Percentiles rank a stretch among this genome's conserved stretches.
Evolutionary conservation across 1,140 invertebrate species (phyloP).

Genomic region (honey bee (Apis mellifera)): Amel_HAv3.1 CM009931.2:9654501-9655000

Average conservation of each 20-base stretch:
- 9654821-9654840: slow-evolving; percentile 70
- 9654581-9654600: slow-evolving; percentile 35
- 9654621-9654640: slow-evolving; percentile 40
- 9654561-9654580: slow-evolving; percentile 28
- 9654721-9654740: background rate
- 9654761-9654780: background rate
- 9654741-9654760: background rate
- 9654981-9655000: background rate
- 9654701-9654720: slow-evolving; percentile 15
- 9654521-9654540: slow-evolving; percentile 64
- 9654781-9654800: slow-evolving; percentile 18
- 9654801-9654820: slow-evolving; percentile 28
- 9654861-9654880: slow-evolving; percentile 70
- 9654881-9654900: slow-evolving; percentile 55
- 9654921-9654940: slow-evolving; percentile 61
- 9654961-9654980: slow-evolving; percentile 21
- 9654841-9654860: slow-evolving; percentile 69
- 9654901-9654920: slow-evolving; percentile 54
- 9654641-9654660: slow-evolving; percentile 32
- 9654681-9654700: background rate
- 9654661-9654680: background rate
- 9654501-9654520: slow-evolving; percentile 64
- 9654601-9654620: slow-evolving; percentile 46
- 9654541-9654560: slow-evolving; percentile 72
- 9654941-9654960: slow-evolving; percentile 47